phyloP scores from a whole-genome alignment of 2,113 vertebrate species.

The Scomber japonicus region DNA sequence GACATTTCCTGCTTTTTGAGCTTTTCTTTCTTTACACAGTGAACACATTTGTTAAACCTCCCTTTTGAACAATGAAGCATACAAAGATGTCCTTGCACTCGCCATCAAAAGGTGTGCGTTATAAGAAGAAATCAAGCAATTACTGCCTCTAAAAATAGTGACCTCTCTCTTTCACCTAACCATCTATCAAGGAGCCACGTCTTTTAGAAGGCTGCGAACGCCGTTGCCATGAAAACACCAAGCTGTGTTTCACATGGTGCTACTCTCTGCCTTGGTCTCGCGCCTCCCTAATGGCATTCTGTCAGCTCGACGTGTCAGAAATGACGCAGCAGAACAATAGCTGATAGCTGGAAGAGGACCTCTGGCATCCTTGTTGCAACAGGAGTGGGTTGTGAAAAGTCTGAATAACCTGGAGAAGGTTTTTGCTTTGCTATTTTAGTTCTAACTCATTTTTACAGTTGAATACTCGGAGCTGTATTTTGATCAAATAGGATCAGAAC shows the following conservation, averaged over 20 bases:
- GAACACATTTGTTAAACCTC: background rate
- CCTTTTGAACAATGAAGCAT: slow-evolving; percentile 59
- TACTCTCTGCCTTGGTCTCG: background rate
- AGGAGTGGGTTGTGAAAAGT: background rate
- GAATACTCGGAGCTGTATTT: too few species aligned
- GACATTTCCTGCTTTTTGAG: background rate
- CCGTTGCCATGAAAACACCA: slow-evolving; percentile 68
- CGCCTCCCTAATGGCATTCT: slow-evolving; percentile 9
- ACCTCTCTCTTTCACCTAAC: slow-evolving; percentile 3
- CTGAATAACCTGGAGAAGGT: background rate
- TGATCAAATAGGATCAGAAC: too few species aligned
- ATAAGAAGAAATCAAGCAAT: slow-evolving; percentile 65
- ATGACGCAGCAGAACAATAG: slow-evolving; percentile 21
- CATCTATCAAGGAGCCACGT: slow-evolving; percentile 16
- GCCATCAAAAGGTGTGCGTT: slow-evolving; percentile 60
- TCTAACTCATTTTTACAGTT: too few species aligned
- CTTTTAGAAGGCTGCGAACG: slow-evolving; percentile 36
- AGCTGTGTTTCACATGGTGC: slow-evolving; percentile 19
- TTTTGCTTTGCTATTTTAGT: too few species aligned
- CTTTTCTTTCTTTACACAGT: slow-evolving; percentile 1
- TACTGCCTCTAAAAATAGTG: slow-evolving; percentile 60
- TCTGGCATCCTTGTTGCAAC: slow-evolving; percentile 3
- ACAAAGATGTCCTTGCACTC: slow-evolving; percentile 33
- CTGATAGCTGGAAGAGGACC: slow-evolving; percentile 4
- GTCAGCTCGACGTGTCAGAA: slow-evolving; percentile 22